A percentile compares a stretch with the other conserved stretches of the same genome.
phyloP scores from a whole-genome alignment of 2,888 invertebrate species.

The Macrosiphum euphorbiae region DNA sequence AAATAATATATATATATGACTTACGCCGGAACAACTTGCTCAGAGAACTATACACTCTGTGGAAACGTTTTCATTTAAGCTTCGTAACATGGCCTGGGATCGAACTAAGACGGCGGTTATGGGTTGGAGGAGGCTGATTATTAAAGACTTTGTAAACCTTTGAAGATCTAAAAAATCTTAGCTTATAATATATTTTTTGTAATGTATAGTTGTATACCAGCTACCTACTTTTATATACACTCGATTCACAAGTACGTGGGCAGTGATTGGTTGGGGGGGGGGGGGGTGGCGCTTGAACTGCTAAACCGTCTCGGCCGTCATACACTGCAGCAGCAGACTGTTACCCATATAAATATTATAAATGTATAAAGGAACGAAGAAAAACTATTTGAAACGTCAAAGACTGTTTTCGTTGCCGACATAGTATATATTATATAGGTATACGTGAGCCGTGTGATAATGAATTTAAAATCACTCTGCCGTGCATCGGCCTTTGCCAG shows the following conservation, averaged over 20 bases:
- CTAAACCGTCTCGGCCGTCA: not conserved
- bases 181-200: not conserved
- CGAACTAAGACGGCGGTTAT: not conserved
- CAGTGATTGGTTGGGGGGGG: not conserved
- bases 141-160: not conserved
- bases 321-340: not conserved
- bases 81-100: not conserved
- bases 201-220: not conserved
- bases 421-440: not conserved
- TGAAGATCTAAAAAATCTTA: not conserved
- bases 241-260: not conserved
- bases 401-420: not conserved
- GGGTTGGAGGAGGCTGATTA: not conserved
- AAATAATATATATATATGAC: not conserved
- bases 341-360: not conserved
- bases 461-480: not conserved
- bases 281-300: not conserved
- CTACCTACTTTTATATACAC: not conserved
- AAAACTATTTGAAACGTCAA: not conserved
- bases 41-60: not conserved
- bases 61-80: not conserved
- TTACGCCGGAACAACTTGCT: not conserved
- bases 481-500: not conserved
- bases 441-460: not conserved
- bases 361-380: not conserved